Base-by-base conservation (phyloP, 2,888 invertebrate genomes). In the Gymnosoma rotundatum region DNA sequence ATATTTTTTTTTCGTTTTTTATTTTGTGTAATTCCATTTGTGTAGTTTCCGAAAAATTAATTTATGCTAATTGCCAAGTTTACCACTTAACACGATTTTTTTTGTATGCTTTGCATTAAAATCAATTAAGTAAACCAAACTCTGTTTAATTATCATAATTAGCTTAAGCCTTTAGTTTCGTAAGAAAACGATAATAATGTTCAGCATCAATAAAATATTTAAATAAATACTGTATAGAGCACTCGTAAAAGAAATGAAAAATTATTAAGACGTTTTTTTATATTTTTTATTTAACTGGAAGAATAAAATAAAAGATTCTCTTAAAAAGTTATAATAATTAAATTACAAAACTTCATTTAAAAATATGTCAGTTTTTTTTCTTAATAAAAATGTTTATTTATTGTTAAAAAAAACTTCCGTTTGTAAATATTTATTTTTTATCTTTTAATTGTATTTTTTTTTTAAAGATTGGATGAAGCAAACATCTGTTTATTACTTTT, bases 401-500 rank as follows among this genome's bases (percentile, higher is more conserved):
- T 42, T 42, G 42, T 42, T 12, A 12, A 42, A 42, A 42, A 42
- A 42, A 42, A 42, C 7, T 2, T 42, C 12, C 32, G 0, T 32
- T 32, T 32, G 6, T 7, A 8, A 6, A 32, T 5, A 8, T 32
- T 45, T 25, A 56, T 18, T 32, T 32, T 36, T 21, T 54, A 20
- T 25, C 14, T 60, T 36, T 38, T 21, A 21, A 38, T 61, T 61
- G 52, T 9, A 52, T 61, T 16, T 67, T 21, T 63, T 63, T 14
- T 10, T 48, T 21, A 20, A 50, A 21, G 58, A 36, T 2, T 38
- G 45, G 0, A 42, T 42, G 32, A 69, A 70, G 63, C 78, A 78
- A 70, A 69, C 78, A 78, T 78, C 78, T 78, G 69, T 78, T 78
- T 70, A 78, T 78, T 52, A 70, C 63, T 78, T 61, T 12, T 38